Conservation (phyloP, 2,888 invertebrate genomes). For the Rutpela maculata region DNA sequence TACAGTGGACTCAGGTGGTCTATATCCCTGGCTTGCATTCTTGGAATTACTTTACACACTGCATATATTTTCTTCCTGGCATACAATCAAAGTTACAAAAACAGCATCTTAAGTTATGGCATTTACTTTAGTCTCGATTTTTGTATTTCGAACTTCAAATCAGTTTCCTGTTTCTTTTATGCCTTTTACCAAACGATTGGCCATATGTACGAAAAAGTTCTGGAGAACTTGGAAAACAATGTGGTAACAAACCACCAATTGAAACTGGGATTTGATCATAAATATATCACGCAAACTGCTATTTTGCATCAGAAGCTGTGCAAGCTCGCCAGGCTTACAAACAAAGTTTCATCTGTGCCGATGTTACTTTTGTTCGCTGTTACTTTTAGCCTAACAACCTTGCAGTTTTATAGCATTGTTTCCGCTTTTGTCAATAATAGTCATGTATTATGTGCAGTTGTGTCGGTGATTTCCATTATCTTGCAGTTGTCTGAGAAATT, state of each 20-base stretch:
- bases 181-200: neutral
- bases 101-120: neutral
- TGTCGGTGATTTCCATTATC: neutral
- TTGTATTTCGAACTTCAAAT: neutral
- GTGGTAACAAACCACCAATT: neutral
- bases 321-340: neutral
- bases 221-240: neutral
- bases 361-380: constrained; percentile 7
- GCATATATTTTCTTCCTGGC: neutral
- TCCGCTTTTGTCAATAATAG: constrained; percentile 10
- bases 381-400: neutral
- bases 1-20: neutral
- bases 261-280: neutral
- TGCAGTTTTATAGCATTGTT: constrained; percentile 5
- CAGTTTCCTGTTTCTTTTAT: neutral
- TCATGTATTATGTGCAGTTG: neutral
- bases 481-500: neutral
- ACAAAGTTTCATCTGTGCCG: neutral
- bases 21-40: neutral
- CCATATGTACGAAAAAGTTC: constrained; percentile 3
- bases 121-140: neutral
- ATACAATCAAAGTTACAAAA: neutral
- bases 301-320: constrained; percentile 10
- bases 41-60: neutral
- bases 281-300: neutral